These are phyloP conservation scores for Nymphalis c-album DNA, from an alignment of 2,888 invertebrate species.

Conservation along the genomic window DNA sequence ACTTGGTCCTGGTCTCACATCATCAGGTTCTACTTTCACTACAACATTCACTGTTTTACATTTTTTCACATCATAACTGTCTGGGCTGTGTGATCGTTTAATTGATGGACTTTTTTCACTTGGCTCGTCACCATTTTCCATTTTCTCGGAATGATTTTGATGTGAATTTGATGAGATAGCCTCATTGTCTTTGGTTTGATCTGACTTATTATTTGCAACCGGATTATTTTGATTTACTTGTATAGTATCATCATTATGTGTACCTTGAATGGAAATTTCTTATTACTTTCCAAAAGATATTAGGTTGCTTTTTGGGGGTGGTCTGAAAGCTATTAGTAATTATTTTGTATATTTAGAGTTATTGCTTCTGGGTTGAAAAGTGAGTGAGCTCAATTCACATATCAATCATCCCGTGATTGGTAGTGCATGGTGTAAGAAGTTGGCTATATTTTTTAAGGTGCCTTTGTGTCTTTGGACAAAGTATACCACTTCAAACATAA, in stretches of 20 bases:
- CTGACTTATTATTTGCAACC: neutral
- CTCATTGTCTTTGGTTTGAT: neutral
- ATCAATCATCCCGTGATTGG: too few relatives aligned
- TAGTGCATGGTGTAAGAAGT: too few relatives aligned
- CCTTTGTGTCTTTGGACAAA: too few relatives aligned
- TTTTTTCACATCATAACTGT: conserved; percentile 48
- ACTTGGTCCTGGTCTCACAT: conserved; percentile 25
- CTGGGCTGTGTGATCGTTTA: conserved; percentile 50
- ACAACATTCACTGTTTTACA: conserved; percentile 48
- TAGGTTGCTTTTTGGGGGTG: too few relatives aligned
- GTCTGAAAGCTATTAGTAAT: too few relatives aligned
- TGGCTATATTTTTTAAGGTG: too few relatives aligned
- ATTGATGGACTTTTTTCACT: conserved; percentile 34
- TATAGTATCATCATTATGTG: neutral
- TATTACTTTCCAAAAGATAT: too few relatives aligned
- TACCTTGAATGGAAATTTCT: neutral
- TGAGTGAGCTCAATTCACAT: too few relatives aligned
- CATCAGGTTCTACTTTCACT: conserved; percentile 11
- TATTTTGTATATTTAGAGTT: too few relatives aligned
- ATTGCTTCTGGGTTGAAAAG: too few relatives aligned
- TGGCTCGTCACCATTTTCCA: conserved; percentile 1
- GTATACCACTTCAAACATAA: too few relatives aligned
- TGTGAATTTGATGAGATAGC: conserved; percentile 4
- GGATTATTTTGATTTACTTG: conserved; percentile 11
- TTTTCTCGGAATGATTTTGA: neutral